phyloP scores from a whole-genome alignment of 2,113 vertebrate species.

The Odocoileus hemionus region DNA sequence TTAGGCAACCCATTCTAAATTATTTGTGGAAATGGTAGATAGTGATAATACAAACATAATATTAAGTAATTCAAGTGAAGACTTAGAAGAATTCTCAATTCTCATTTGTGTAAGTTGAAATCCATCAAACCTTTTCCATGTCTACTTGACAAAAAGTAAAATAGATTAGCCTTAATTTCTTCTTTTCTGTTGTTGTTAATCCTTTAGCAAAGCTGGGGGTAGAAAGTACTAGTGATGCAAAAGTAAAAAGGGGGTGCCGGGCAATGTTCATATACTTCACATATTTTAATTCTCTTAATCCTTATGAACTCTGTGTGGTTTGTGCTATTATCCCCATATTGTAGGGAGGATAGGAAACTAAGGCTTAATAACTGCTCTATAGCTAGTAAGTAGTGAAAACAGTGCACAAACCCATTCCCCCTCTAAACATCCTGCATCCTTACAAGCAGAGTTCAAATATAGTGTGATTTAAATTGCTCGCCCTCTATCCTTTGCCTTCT shows the following conservation, averaged over 20 bases:
- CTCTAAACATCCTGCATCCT: background rate
- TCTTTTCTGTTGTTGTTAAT: background rate
- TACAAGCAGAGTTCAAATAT: background rate
- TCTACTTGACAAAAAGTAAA: conserved; percentile 15
- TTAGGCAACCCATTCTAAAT: conserved; percentile 28
- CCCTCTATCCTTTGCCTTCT: background rate
- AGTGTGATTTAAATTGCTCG: background rate
- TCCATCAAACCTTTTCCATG: conserved; percentile 28
- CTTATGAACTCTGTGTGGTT: background rate
- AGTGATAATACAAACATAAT: background rate
- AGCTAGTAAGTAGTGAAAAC: background rate
- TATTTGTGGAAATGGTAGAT: conserved; percentile 29
- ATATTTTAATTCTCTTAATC: background rate
- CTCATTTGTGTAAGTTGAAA: conserved; percentile 40
- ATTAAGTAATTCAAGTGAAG: background rate
- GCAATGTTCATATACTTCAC: background rate
- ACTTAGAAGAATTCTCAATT: background rate
- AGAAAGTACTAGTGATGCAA: background rate
- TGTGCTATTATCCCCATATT: background rate
- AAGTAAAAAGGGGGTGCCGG: background rate
- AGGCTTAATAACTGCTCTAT: background rate
- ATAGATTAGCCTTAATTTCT: background rate
- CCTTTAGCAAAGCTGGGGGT: background rate
- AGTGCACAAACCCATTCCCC: background rate
- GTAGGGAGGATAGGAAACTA: background rate